phyloP scores from a whole-genome alignment of 2,113 vertebrate species.

The Microcebus jonahi region DNA sequence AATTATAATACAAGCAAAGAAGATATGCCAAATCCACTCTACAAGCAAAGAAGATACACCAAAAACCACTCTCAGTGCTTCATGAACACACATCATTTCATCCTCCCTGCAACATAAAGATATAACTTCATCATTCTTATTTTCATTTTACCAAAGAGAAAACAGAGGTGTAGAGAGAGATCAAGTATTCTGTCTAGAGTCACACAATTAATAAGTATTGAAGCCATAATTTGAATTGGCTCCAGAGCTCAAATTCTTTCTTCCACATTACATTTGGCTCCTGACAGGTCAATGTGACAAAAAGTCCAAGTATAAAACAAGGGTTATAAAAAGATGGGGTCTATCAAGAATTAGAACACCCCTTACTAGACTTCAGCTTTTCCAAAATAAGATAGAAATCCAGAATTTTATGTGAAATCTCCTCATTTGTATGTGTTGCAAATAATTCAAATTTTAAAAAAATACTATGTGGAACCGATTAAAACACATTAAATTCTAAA shows the following conservation, averaged over 20 bases:
- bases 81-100: background rate
- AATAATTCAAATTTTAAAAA: background rate
- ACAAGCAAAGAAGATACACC: background rate
- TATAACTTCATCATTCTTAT: background rate
- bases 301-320: background rate
- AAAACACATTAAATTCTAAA: background rate
- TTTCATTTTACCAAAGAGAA: slow-evolving; percentile 24
- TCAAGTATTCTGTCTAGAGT: background rate
- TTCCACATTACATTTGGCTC: background rate
- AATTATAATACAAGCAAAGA: background rate
- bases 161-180: background rate
- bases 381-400: background rate
- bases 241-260: background rate
- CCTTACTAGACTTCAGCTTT: background rate
- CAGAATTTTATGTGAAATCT: slow-evolving; percentile 1
- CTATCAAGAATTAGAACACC: background rate
- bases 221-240: background rate
- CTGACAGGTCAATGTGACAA: background rate
- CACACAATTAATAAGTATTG: background rate
- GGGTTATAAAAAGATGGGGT: background rate
- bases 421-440: background rate
- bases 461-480: background rate
- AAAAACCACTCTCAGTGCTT: background rate
- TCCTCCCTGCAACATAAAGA: background rate
- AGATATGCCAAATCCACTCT: too few species aligned